These are phyloP conservation scores for Cydia fagiglandana DNA, from an alignment of 1,140 invertebrate species.

Conservation along the genomic window DNA sequence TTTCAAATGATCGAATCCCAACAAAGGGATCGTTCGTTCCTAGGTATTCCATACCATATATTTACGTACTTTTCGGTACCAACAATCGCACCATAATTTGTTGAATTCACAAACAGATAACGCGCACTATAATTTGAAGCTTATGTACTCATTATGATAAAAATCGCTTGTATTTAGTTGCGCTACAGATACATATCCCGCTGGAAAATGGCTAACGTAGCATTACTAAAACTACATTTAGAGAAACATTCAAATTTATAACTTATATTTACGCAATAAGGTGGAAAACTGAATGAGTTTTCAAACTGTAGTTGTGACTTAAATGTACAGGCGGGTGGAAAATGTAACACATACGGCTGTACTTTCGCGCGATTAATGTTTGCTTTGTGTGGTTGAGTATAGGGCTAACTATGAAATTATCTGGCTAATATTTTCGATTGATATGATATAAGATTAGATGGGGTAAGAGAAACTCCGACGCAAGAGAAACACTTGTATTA, in stretches of 20 bases:
- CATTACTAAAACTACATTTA: not conserved
- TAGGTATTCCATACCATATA: not conserved
- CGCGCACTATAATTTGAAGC: conserved; percentile 37
- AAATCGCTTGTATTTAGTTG: conserved; percentile 36
- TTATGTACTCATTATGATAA: conserved; percentile 43
- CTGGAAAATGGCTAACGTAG: not conserved
- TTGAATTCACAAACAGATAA: conserved; percentile 19
- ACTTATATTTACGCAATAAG: not conserved
- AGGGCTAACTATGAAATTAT: too few relatives aligned
- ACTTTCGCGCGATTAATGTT: not conserved
- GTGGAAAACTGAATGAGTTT: not conserved
- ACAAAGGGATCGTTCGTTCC: not conserved
- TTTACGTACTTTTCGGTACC: not conserved
- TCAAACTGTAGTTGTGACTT: not conserved
- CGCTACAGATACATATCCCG: conserved; percentile 29
- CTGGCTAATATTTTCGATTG: too few relatives aligned
- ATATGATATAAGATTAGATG: too few relatives aligned
- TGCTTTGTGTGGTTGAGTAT: too few relatives aligned
- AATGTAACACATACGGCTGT: conserved; percentile 15
- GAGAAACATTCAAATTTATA: not conserved
- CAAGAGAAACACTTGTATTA: too few relatives aligned
- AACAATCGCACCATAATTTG: conserved; percentile 6
- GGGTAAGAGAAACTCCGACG: too few relatives aligned
- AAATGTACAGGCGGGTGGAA: not conserved
- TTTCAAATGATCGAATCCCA: not conserved